Percentiles rank a stretch among this genome's conserved stretches.
These are phyloP conservation scores for Gonioctena quinquepunctata DNA, from an alignment of 1,140 invertebrate species.

Conservation along the genomic window DNA sequence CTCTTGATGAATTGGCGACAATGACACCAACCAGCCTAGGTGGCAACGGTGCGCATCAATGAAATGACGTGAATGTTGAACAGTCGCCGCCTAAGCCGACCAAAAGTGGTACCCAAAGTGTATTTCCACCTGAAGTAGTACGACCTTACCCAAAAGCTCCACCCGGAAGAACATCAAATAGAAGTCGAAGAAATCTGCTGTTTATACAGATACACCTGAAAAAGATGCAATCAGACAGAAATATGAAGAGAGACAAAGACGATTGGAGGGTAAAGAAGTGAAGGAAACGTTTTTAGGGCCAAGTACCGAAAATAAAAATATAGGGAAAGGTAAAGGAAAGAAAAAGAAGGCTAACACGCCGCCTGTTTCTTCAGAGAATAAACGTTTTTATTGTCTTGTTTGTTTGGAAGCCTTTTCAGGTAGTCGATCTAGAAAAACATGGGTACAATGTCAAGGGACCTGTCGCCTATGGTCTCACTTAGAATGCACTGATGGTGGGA, in stretches of 20 bases:
- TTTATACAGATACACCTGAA: conserved; percentile 42
- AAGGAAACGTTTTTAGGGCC: conserved; percentile 13
- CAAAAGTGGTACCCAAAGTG: background rate
- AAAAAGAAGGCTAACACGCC: conserved; percentile 18
- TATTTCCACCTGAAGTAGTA: conserved; percentile 25
- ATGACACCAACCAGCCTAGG: too few species aligned
- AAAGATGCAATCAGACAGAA: conserved; percentile 20
- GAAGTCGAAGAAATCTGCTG: conserved; percentile 38
- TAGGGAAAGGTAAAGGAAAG: conserved; percentile 19
- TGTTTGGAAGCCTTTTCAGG: conserved; percentile 27
- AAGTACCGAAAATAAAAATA: background rate
- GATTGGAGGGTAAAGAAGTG: conserved; percentile 9
- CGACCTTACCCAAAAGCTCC: conserved; percentile 29
- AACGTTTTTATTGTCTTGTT: conserved; percentile 29
- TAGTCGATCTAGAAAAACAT: conserved; percentile 29
- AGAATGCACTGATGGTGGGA: conserved; percentile 27
- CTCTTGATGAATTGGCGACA: too few species aligned
- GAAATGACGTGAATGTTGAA: too few species aligned
- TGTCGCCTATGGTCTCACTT: conserved; percentile 37
- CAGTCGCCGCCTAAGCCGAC: background rate
- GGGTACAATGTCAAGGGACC: conserved; percentile 29
- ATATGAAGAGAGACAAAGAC: conserved; percentile 23
- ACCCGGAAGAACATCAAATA: conserved; percentile 32
- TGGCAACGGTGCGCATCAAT: too few species aligned
- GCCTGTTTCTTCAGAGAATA: conserved; percentile 24